Evolutionary conservation across 2,797 vertebrate species (phyloP).

Genomic region (Crypturellus tataupa): DNA sequence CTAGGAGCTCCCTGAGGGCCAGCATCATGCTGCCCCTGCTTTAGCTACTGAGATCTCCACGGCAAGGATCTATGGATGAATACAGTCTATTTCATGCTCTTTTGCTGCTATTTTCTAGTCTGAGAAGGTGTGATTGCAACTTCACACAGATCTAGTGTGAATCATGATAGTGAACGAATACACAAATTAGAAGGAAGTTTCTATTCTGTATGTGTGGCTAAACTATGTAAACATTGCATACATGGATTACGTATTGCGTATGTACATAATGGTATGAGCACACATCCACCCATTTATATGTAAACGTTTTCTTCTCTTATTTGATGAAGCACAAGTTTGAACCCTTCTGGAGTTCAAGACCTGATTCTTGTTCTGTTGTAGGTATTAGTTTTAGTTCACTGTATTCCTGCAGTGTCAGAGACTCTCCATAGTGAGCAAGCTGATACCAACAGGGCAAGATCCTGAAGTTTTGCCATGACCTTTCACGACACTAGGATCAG

Average conservation of each 20-base stretch:
- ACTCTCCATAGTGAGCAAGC: background rate
- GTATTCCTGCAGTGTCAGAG: background rate
- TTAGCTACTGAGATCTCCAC: background rate
- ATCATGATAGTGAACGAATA: background rate
- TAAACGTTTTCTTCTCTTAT: conserved; percentile 4
- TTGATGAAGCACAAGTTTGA: background rate
- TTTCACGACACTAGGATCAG: conserved; percentile 44
- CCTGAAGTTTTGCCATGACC: background rate
- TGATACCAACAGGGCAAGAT: background rate
- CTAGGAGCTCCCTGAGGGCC: background rate
- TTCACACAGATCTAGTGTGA: background rate
- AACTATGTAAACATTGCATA: background rate
- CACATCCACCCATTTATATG: accelerated
- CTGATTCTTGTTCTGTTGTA: background rate
- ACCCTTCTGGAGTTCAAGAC: background rate
- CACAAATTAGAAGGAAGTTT: background rate
- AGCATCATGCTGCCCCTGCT: background rate
- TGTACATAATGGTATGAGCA: background rate
- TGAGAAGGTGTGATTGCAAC: background rate
- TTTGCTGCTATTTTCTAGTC: background rate
- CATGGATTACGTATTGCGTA: accelerated
- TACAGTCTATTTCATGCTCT: background rate
- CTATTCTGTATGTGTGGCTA: background rate
- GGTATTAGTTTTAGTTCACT: background rate
- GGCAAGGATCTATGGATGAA: background rate